Conservation (phyloP, 2,888 invertebrate species). For the Tetheella fluctuosa region DNA sequence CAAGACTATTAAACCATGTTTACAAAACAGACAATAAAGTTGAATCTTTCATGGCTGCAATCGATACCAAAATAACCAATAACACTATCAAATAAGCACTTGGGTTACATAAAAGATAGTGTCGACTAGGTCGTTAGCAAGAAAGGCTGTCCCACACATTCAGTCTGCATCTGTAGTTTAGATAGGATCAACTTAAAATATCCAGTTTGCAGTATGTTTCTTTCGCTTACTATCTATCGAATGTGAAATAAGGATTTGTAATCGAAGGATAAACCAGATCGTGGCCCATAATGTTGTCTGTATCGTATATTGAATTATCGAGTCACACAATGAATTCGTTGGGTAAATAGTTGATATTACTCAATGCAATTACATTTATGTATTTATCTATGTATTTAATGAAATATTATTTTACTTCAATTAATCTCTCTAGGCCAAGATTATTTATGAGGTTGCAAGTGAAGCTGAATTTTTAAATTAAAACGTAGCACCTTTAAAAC, state of each 20-base stretch:
- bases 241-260: slow-evolving; percentile 57
- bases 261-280: slow-evolving; percentile 61
- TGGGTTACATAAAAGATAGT: slow-evolving; percentile 59
- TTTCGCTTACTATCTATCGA: slow-evolving; percentile 49
- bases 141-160: slow-evolving; percentile 67
- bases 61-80: slow-evolving; percentile 33
- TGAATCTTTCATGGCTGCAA: neutral
- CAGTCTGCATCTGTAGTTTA: slow-evolving; percentile 61
- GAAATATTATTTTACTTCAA: neutral
- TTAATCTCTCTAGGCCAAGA: neutral
- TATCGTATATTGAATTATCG: slow-evolving; percentile 11
- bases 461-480: neutral
- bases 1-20: slow-evolving; percentile 12
- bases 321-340: slow-evolving; percentile 10
- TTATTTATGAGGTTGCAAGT: neutral
- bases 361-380: too few relatives aligned
- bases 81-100: slow-evolving; percentile 46
- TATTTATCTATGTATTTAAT: slow-evolving; percentile 20
- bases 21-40: slow-evolving; percentile 11
- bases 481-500: too few relatives aligned
- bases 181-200: slow-evolving; percentile 63
- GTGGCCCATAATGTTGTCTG: slow-evolving; percentile 43
- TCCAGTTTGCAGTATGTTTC: slow-evolving; percentile 56
- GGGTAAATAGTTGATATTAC: neutral
- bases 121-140: slow-evolving; percentile 61